phyloP scores from a whole-genome alignment of 2,888 invertebrate genomes.

The Prosapia bicincta region DNA sequence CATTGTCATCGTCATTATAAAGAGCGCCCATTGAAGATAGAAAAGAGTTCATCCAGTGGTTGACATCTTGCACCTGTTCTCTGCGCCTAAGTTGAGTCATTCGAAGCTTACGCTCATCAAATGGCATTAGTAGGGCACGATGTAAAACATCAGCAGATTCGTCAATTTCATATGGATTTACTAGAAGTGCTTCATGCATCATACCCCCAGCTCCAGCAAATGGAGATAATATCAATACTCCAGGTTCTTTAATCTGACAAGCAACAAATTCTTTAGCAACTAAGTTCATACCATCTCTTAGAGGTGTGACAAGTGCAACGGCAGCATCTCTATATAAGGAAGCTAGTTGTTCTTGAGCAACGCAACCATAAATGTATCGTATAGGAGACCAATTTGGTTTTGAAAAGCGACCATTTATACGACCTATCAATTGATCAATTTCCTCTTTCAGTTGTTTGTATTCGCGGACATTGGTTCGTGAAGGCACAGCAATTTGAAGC shows the following conservation, averaged over 20 bases:
- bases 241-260: slow-evolving; percentile 46
- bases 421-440: slow-evolving; percentile 47
- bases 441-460: slow-evolving; percentile 48
- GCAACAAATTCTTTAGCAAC: slow-evolving; percentile 50
- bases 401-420: slow-evolving; percentile 48
- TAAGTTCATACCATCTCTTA: slow-evolving; percentile 50
- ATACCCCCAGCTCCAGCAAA: slow-evolving; percentile 48
- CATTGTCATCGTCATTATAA: slow-evolving; percentile 40
- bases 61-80: slow-evolving; percentile 46
- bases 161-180: slow-evolving; percentile 48
- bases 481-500: slow-evolving; percentile 47
- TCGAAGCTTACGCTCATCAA: slow-evolving; percentile 46
- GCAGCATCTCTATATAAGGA: slow-evolving; percentile 48
- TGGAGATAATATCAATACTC: slow-evolving; percentile 48
- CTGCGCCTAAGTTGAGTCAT: slow-evolving; percentile 47
- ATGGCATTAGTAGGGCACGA: slow-evolving; percentile 47
- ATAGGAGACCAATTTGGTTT: slow-evolving; percentile 49
- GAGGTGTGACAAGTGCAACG: slow-evolving; percentile 48
- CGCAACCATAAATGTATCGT: slow-evolving; percentile 48
- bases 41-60: slow-evolving; percentile 47
- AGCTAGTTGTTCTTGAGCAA: slow-evolving; percentile 47
- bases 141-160: slow-evolving; percentile 47
- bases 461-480: slow-evolving; percentile 47
- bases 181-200: slow-evolving; percentile 49
- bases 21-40: slow-evolving; percentile 45